Conservation (phyloP, 2,113 vertebrate species). For the Propithecus coquereli region DNA sequence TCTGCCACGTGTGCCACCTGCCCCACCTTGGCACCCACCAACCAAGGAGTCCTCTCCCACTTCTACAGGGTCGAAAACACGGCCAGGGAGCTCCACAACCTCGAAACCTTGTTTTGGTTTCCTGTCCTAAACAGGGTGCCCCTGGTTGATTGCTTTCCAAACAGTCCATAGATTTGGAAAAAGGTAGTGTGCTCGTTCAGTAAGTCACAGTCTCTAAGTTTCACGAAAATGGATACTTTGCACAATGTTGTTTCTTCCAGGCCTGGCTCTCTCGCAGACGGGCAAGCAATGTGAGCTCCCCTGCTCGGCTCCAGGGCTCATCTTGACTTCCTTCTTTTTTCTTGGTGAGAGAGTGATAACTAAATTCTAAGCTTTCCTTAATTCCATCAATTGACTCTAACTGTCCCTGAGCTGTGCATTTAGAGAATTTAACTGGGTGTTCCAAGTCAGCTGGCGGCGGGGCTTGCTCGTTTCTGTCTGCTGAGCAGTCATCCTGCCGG, state of each 20-base stretch:
- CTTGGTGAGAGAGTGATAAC: background rate
- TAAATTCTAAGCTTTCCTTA: background rate
- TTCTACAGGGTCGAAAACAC: fast-evolving
- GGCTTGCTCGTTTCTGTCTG: background rate
- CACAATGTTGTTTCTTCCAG: too few species aligned
- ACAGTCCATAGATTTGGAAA: fast-evolving
- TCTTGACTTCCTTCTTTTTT: background rate
- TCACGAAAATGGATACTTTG: background rate
- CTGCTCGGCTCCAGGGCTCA: background rate
- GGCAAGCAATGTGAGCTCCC: fast-evolving
- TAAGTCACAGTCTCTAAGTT: too few species aligned
- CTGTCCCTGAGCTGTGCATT: background rate
- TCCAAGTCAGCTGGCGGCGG: background rate
- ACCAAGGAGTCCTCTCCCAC: background rate
- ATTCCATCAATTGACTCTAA: background rate
- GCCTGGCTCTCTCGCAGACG: background rate
- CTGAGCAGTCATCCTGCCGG: background rate
- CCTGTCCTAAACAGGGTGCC: background rate
- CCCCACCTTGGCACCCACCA: fast-evolving
- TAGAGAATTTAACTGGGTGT: background rate
- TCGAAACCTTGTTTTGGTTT: too few species aligned
- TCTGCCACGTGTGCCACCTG: fast-evolving
- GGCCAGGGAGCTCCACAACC: fast-evolving
- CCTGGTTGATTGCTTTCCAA: too few species aligned
- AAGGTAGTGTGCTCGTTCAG: fast-evolving